Evolutionary conservation across 2,113 vertebrate genomes (phyloP).

Genomic region (Ginglymostoma cirratum): DNA sequence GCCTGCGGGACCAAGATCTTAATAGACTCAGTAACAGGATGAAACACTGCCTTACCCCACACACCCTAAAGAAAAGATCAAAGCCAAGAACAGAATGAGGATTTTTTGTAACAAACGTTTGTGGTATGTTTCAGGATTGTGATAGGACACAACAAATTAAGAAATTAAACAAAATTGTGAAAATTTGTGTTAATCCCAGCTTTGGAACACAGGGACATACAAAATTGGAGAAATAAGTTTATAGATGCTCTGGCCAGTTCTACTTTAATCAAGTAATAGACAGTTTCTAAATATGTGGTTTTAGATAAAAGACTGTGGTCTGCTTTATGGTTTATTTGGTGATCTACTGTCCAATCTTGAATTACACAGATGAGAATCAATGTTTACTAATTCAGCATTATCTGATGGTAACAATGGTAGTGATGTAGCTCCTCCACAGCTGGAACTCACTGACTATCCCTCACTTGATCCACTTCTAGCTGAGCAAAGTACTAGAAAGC

Average conservation of each 20-base stretch:
- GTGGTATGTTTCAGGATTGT: neutral
- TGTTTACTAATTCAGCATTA: no score
- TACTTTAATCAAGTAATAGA: neutral
- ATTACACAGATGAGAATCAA: neutral
- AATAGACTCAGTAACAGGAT: neutral
- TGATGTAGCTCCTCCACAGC: neutral
- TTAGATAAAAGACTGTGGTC: neutral
- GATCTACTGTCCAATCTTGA: neutral
- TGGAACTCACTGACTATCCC: neutral
- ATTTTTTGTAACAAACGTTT: neutral
- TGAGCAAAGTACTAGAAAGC: neutral
- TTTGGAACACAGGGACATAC: neutral
- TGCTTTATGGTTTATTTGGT: neutral
- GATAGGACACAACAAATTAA: neutral
- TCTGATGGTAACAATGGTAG: neutral
- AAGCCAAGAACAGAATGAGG: neutral
- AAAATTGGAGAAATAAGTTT: neutral
- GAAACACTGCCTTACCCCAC: neutral
- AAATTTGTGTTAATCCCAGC: neutral
- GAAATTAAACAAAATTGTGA: no score
- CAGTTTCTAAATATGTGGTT: neutral
- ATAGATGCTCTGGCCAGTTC: neutral
- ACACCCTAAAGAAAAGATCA: neutral
- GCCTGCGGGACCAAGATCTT: neutral
- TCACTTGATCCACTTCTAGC: neutral